Evolutionary conservation across 2,113 vertebrate species (phyloP).

Genomic region (Heteronetta atricapilla): DNA sequence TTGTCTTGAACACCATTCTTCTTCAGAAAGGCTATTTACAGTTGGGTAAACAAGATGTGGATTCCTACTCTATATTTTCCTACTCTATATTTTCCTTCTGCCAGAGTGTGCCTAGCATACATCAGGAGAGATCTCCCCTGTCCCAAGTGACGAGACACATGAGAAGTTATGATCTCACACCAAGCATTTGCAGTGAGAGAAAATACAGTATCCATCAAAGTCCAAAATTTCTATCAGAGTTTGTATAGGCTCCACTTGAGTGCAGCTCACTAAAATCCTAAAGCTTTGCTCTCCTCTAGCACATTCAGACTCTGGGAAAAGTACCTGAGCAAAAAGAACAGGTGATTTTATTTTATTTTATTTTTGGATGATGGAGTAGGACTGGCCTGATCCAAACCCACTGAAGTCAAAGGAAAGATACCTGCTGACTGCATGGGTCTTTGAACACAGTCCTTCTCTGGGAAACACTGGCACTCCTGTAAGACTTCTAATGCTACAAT

Average conservation of each 20-base stretch:
- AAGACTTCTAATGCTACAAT: too few relatives aligned
- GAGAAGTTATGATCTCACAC: background rate
- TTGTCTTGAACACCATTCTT: background rate
- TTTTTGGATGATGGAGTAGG: background rate
- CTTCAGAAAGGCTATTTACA: background rate
- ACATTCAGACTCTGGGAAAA: background rate
- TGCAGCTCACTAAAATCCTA: background rate
- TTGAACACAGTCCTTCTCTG: background rate
- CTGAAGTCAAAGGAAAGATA: background rate
- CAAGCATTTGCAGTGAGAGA: background rate
- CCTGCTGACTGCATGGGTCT: background rate
- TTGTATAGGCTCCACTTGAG: fast-evolving
- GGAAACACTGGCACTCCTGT: background rate
- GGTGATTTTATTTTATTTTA: background rate
- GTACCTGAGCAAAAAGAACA: background rate
- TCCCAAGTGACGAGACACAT: fast-evolving
- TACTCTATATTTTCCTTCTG: background rate
- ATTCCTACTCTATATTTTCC: background rate
- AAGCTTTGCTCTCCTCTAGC: background rate
- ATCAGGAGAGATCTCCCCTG: background rate
- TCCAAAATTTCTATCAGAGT: background rate
- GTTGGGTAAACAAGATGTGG: background rate
- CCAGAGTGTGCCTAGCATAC: background rate
- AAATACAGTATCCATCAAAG: background rate
- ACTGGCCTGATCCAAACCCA: background rate